phyloP scores from a whole-genome alignment of 2,888 invertebrate species.

The Sthenelais limicola region DNA sequence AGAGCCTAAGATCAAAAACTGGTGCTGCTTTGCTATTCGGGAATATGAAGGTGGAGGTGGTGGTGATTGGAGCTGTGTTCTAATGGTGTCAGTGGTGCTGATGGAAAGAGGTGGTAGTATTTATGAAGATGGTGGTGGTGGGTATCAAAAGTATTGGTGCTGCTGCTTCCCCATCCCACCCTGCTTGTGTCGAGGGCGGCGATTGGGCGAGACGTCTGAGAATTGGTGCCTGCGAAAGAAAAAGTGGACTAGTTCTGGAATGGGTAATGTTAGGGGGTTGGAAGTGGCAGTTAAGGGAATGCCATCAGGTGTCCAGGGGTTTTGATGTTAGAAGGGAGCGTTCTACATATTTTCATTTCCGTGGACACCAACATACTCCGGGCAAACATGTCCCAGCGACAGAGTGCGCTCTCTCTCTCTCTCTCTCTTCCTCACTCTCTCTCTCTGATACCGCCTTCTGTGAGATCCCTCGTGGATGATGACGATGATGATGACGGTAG shows the following conservation, averaged over 20 bases:
- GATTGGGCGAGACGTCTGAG: too few species aligned
- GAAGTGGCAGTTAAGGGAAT: neutral
- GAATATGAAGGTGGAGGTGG: neutral
- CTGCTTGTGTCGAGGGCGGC: too few species aligned
- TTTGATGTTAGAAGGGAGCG: neutral
- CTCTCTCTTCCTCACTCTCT: neutral
- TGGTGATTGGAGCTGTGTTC: neutral
- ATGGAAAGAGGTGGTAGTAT: neutral
- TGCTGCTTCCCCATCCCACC: too few species aligned
- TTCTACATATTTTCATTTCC: neutral
- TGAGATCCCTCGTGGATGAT: neutral
- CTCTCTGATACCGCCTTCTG: neutral
- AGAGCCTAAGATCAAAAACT: too few species aligned
- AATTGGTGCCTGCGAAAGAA: too few species aligned
- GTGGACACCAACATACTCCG: neutral
- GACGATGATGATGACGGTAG: neutral
- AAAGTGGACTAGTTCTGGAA: too few species aligned
- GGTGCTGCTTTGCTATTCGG: too few species aligned
- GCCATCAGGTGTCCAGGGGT: neutral
- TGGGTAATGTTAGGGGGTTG: slow-evolving; percentile 12
- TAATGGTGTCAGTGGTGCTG: neutral
- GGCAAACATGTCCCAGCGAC: neutral
- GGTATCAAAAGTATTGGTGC: too few species aligned
- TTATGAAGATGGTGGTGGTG: neutral
- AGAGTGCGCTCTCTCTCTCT: neutral